Percentiles rank a stretch among this genome's conserved stretches.
phyloP scores from a whole-genome alignment of 1,140 invertebrate genomes.

The Pantala flavescens region DNA sequence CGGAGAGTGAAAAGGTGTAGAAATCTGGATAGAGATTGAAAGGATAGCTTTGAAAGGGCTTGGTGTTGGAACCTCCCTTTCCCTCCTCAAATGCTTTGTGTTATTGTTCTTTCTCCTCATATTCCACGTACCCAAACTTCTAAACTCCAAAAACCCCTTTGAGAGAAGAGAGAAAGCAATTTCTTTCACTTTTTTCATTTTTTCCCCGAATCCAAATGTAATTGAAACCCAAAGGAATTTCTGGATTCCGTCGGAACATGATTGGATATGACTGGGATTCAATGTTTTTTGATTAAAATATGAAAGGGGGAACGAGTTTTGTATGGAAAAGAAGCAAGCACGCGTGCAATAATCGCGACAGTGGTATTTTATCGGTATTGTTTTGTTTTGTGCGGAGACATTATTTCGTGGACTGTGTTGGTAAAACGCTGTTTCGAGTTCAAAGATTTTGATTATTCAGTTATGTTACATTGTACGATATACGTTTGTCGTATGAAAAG shows the following conservation, averaged over 20 bases:
- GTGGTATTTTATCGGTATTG: not conserved
- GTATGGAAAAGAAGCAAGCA: not conserved
- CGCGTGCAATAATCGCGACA: not conserved
- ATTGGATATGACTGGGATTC: not conserved
- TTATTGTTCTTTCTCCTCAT: slow-evolving; percentile 7
- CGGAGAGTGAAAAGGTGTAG: too few relatives aligned
- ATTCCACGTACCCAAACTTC: not conserved
- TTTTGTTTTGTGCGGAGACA: too few relatives aligned
- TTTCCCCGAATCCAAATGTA: not conserved
- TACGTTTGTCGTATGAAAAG: too few relatives aligned
- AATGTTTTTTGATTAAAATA: slow-evolving; percentile 2
- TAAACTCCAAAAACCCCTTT: not conserved
- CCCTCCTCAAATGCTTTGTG: not conserved
- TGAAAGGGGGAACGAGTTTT: not conserved
- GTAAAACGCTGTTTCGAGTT: too few relatives aligned
- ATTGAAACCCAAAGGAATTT: slow-evolving; percentile 10
- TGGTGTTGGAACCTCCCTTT: too few relatives aligned
- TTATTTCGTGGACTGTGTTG: too few relatives aligned
- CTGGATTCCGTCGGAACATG: not conserved
- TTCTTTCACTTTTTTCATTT: not conserved
- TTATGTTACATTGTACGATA: too few relatives aligned
- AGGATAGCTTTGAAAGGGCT: too few relatives aligned
- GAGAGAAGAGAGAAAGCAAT: not conserved
- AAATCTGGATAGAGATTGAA: too few relatives aligned
- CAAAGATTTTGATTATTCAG: too few relatives aligned